A percentile compares a stretch with the other conserved stretches of the same genome.
Evolutionary conservation across 2,888 invertebrate species (phyloP).

Genomic region (Diarsia brunnea): DNA sequence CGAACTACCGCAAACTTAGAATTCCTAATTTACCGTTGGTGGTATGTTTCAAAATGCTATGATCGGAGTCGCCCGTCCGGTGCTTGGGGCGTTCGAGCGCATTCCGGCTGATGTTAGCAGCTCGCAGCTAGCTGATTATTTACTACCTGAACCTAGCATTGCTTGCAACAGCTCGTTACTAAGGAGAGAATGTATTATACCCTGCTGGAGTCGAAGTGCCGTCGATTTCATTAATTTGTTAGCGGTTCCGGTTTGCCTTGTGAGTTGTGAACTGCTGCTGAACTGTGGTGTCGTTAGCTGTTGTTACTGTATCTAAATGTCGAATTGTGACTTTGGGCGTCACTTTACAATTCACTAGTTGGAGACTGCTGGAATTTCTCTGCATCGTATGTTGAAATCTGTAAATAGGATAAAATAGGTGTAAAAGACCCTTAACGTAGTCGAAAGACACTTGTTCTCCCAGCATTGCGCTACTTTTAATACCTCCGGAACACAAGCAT

Average conservation of each 20-base stretch:
- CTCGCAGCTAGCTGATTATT: slow-evolving; percentile 71
- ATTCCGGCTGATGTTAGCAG: slow-evolving; percentile 70
- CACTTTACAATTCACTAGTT: not conserved
- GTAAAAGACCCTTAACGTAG: too few species aligned
- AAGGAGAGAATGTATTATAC: slow-evolving; percentile 39
- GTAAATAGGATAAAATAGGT: not conserved
- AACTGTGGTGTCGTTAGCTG: slow-evolving; percentile 14
- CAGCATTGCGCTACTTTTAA: too few species aligned
- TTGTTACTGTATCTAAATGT: slow-evolving; percentile 8
- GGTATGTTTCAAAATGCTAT: slow-evolving; percentile 59
- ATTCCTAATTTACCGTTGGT: slow-evolving; percentile 60
- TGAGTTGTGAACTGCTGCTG: slow-evolving; percentile 14
- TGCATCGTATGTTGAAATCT: too few species aligned
- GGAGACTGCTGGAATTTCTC: too few species aligned
- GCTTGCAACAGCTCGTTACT: slow-evolving; percentile 42
- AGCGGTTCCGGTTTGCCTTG: slow-evolving; percentile 49
- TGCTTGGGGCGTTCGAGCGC: slow-evolving; percentile 59
- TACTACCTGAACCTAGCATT: slow-evolving; percentile 61
- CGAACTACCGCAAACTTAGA: slow-evolving; percentile 30
- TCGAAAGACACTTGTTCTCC: too few species aligned
- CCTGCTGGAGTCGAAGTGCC: slow-evolving; percentile 22
- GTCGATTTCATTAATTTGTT: slow-evolving; percentile 56
- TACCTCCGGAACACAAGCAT: too few species aligned
- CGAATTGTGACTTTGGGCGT: not conserved
- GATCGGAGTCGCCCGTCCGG: slow-evolving; percentile 66